A percentile compares a stretch with the other conserved stretches of the same genome.
Evolutionary conservation across 2,113 vertebrate species (phyloP).

Genomic region (Sialia sialis): DNA sequence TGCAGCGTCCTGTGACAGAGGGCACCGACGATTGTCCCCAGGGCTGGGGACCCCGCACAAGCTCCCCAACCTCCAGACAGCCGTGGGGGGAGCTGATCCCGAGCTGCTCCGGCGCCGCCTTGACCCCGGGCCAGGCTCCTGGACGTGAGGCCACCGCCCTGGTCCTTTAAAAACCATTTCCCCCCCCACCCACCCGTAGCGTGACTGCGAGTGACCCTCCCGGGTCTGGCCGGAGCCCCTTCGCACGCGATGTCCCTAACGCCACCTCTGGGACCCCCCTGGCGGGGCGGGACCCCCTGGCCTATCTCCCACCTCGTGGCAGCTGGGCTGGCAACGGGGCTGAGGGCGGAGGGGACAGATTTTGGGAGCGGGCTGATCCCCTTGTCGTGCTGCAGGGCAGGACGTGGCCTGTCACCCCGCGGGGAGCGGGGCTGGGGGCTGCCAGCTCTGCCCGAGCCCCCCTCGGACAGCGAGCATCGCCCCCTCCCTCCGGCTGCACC

Average conservation of each 20-base stretch:
- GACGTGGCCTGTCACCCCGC: background rate
- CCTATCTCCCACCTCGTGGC: background rate
- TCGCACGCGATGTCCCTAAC: slow-evolving; percentile 44
- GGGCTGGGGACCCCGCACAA: background rate
- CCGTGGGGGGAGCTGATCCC: background rate
- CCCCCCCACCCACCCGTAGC: slow-evolving; percentile 12
- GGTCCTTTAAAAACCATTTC: slow-evolving; percentile 35
- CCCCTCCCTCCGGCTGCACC: background rate
- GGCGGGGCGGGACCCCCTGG: background rate
- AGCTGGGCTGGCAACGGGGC: background rate
- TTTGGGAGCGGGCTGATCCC: background rate
- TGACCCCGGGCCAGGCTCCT: slow-evolving; percentile 9
- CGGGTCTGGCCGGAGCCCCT: background rate
- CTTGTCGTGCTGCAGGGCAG: background rate
- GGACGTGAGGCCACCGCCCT: slow-evolving; percentile 37
- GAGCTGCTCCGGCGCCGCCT: background rate
- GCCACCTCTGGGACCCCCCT: background rate
- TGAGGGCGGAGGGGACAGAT: background rate
- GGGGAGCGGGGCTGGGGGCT: background rate
- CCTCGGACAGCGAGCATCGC: too few relatives aligned
- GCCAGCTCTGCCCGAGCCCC: background rate
- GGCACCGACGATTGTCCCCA: fast-evolving
- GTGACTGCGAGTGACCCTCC: slow-evolving; percentile 37
- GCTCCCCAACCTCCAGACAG: background rate
- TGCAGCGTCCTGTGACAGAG: background rate